Evolutionary conservation across 2,888 invertebrate genomes (phyloP).

Genomic region (Philereme transversata): DNA sequence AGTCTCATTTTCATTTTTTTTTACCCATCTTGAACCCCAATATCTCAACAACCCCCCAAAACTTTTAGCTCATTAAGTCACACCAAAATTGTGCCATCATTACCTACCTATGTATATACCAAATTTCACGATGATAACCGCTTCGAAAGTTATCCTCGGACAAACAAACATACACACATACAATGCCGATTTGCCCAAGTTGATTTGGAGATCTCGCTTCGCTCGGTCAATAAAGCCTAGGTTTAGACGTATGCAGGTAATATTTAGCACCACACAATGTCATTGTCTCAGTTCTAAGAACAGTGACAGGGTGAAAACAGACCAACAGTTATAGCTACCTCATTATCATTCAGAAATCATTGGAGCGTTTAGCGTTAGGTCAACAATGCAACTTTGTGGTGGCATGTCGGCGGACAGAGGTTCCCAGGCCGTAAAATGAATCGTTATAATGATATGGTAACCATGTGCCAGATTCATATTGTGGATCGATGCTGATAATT

Average conservation of each 20-base stretch:
- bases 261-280: neutral
- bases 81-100: no score
- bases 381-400: slow-evolving; percentile 45
- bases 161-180: no score
- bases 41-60: no score
- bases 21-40: no score
- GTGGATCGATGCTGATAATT: slow-evolving; percentile 59
- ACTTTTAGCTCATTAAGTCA: no score
- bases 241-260: neutral
- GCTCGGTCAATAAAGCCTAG: neutral
- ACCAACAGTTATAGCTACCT: slow-evolving; percentile 34
- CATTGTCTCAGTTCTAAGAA: slow-evolving; percentile 21
- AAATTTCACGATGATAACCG: no score
- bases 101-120: no score
- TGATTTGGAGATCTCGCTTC: no score
- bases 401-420: slow-evolving; percentile 50
- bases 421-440: slow-evolving; percentile 65
- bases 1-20: no score
- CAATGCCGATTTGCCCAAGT: no score
- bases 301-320: slow-evolving; percentile 17
- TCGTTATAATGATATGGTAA: slow-evolving; percentile 62
- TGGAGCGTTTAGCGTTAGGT: slow-evolving; percentile 50
- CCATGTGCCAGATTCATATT: slow-evolving; percentile 60
- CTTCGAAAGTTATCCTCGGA: no score
- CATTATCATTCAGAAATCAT: slow-evolving; percentile 58